Evolutionary conservation across 2,888 invertebrate species (phyloP).

Genomic region (Dichetophora obliterata): DNA sequence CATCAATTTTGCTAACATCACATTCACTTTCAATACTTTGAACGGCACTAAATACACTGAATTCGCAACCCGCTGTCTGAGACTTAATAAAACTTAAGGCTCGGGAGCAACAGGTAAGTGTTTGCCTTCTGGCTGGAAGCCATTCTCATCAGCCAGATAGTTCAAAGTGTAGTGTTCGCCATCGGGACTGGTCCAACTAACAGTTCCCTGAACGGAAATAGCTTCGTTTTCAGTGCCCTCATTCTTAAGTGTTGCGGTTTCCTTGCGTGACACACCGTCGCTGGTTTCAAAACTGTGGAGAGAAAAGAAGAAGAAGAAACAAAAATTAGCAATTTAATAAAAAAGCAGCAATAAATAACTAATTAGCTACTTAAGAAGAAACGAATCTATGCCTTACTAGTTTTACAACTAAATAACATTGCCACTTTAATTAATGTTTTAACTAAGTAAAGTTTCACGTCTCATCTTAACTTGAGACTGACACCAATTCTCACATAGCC

Average conservation of each 20-base stretch:
- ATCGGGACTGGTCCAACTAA: conserved; percentile 70
- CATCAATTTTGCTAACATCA: conserved; percentile 3
- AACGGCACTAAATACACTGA: not conserved
- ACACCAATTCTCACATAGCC: not conserved
- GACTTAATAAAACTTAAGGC: not conserved
- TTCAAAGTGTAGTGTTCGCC: conserved; percentile 70
- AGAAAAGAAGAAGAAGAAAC: not conserved
- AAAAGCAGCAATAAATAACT: not conserved
- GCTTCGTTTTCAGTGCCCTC: conserved; percentile 70
- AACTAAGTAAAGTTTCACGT: not conserved
- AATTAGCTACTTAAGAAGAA: not conserved
- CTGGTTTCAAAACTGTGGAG: conserved; percentile 67
- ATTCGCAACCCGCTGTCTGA: not conserved
- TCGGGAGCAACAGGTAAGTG: conserved; percentile 58
- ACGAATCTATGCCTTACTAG: not conserved
- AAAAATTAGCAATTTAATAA: no score
- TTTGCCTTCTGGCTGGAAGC: conserved; percentile 71
- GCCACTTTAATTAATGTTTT: not conserved
- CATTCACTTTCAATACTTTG: not conserved
- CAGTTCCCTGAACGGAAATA: conserved; percentile 68
- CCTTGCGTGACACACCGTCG: conserved; percentile 69
- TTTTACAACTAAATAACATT: not conserved
- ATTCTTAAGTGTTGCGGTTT: conserved; percentile 69
- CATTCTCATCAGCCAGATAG: conserved; percentile 73
- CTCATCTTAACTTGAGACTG: not conserved